Percentiles rank a stretch among this genome's conserved stretches.
phyloP scores from a whole-genome alignment of 2,797 vertebrate species.

The Tapirus indicus region DNA sequence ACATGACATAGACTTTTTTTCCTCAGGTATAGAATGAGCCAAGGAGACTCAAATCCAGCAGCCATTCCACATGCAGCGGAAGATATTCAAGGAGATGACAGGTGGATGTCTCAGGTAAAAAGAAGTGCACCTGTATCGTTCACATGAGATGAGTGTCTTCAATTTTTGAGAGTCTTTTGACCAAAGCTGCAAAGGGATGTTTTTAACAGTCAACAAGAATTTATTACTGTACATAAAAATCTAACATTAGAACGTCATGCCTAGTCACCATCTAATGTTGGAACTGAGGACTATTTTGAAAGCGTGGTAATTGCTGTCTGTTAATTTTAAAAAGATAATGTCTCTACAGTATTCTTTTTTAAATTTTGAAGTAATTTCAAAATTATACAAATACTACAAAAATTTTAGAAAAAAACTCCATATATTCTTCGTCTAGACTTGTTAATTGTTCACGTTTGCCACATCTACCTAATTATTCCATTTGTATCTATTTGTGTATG shows the following conservation, averaged over 20 bases:
- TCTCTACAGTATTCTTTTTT: background rate
- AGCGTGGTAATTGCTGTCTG: background rate
- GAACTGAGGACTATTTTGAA: conserved; percentile 13
- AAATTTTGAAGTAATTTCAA: background rate
- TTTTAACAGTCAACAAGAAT: conserved; percentile 6
- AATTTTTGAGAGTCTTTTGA: background rate
- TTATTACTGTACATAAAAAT: conserved; percentile 41
- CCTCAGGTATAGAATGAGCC: conserved; percentile 93
- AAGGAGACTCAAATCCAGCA: conserved; percentile 94
- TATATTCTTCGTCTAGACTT: background rate
- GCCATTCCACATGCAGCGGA: conserved; percentile 92
- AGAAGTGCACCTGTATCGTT: background rate
- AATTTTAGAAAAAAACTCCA: background rate
- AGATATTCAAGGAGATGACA: conserved; percentile 95
- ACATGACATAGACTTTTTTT: conserved; percentile 54
- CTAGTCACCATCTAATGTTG: background rate
- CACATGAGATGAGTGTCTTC: fast-evolving
- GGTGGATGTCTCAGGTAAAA: conserved; percentile 98
- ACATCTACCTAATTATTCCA: background rate
- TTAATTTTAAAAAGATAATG: conserved; percentile 2
- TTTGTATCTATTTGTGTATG: background rate
- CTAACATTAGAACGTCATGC: background rate
- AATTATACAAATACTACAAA: background rate
- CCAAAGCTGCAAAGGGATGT: fast-evolving
- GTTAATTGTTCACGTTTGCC: background rate